Percentiles rank a stretch among this genome's conserved stretches.
These are phyloP conservation scores for Diplolepis rosae DNA, from an alignment of 2,888 invertebrate species.

Conservation along the genomic window DNA sequence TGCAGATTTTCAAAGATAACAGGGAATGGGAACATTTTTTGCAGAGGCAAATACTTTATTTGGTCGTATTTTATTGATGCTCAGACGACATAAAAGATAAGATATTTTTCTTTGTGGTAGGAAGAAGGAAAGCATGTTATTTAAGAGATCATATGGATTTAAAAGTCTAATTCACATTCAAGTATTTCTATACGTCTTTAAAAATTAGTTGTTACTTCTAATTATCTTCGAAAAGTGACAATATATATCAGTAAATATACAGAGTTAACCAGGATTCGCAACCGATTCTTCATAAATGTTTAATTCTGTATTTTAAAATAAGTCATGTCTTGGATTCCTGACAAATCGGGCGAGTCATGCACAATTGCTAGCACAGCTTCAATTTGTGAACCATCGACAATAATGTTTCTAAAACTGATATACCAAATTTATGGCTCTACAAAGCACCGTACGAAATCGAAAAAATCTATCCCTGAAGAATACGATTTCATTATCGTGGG, in stretches of 20 bases:
- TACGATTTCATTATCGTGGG: slow-evolving; percentile 91
- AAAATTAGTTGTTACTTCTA: no score
- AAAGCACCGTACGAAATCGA: slow-evolving; percentile 62
- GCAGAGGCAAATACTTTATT: background rate
- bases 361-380: slow-evolving; percentile 76
- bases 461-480: slow-evolving; percentile 66
- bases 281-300: no score
- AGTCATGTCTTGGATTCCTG: slow-evolving; percentile 76
- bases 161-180: no score
- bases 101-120: background rate
- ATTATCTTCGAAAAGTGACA: no score
- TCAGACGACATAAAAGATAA: background rate
- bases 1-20: no score
- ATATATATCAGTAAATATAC: no score
- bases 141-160: no score
- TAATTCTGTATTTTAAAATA: no score
- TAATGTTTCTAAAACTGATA: slow-evolving; percentile 78
- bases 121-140: no score
- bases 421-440: slow-evolving; percentile 77
- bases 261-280: no score
- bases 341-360: slow-evolving; percentile 77
- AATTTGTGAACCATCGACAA: slow-evolving; percentile 77
- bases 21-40: background rate
- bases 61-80: background rate
- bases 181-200: no score